Base-by-base conservation (phyloP, 2,888 invertebrate genomes). In the Bombylius major region DNA sequence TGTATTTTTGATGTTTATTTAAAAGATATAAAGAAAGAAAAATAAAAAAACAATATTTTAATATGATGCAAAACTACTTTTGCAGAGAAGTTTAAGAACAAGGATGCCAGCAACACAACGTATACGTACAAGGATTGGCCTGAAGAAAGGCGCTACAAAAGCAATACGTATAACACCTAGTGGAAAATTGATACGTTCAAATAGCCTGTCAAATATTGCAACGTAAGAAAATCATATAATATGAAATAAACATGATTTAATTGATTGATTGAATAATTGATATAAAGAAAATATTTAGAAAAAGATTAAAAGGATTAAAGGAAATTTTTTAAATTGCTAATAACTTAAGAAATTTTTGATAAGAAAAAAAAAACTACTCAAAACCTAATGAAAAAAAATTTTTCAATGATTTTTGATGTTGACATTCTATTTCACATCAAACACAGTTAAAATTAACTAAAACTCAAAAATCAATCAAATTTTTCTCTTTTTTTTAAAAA, bases 11-110 rank as follows among this genome's bases (percentile, higher is more conserved):
- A 23, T 23, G 23, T 23, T 23, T 23, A 23, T 23, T 23, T 23
- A 23, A 23, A 23, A 23, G 23, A 23, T 23, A 23, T 23, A 23
- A 23, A 23, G 23, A 23, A 23, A 23, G 2, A 23, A 23, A 23
- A 23, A 23, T n/a, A 23, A 23, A 23, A 23, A 23, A 23, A 23
- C 23, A 23, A 42, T 42, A 42, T 42, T 42, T 42, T 42, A 42
- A 57, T 60, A 59, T 55, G 61, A 58, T 63, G 60, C 39, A 42
- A 8, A 23, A 23, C 23, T 23, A 60, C 60, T 58, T 62, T 73
- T 75, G 68, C 72, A 74, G 75, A 73, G 70, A 69, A 75, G 74
- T 67, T 65, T 75, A 67, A 68, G 70, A 63, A 63, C 68, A 53
- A 57, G 57, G 32, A 45, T 61, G 56, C 52, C 58, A 47, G 59